These are phyloP conservation scores for Disparrhopalites patrizii DNA, from an alignment of 2,888 invertebrate species.

Conservation along the genomic window DNA sequence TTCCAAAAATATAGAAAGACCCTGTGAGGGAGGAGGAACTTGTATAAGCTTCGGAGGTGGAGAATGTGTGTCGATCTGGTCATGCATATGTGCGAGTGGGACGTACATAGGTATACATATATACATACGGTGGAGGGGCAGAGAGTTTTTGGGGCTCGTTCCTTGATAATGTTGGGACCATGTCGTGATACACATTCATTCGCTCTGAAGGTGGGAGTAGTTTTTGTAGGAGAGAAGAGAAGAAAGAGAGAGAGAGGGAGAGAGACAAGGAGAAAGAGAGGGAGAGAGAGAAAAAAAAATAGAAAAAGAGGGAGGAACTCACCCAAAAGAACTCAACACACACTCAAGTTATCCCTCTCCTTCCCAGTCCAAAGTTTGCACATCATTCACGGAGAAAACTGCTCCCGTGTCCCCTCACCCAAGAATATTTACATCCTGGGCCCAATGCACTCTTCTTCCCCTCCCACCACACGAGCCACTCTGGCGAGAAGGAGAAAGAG, in stretches of 20 bases:
- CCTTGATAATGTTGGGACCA: too few relatives aligned
- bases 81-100: too few relatives aligned
- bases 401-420: neutral
- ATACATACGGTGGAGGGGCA: neutral
- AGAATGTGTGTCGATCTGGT: too few relatives aligned
- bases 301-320: neutral
- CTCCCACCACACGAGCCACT: too few relatives aligned
- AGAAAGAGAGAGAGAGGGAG: neutral
- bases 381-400: conserved; percentile 18
- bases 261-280: neutral
- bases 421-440: conserved; percentile 8
- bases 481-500: neutral
- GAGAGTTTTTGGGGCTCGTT: neutral
- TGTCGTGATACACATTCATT: too few relatives aligned
- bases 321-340: neutral
- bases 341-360: neutral
- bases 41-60: too few relatives aligned
- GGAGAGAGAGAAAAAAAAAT: too few relatives aligned
- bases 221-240: neutral
- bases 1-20: too few relatives aligned
- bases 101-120: too few relatives aligned
- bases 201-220: too few relatives aligned
- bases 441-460: too few relatives aligned
- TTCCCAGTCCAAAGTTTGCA: conserved; percentile 12
- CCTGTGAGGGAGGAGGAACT: too few relatives aligned